Evolutionary conservation across 2,113 vertebrate genomes (phyloP).

Genomic region (Nothoprocta perdicaria): DNA sequence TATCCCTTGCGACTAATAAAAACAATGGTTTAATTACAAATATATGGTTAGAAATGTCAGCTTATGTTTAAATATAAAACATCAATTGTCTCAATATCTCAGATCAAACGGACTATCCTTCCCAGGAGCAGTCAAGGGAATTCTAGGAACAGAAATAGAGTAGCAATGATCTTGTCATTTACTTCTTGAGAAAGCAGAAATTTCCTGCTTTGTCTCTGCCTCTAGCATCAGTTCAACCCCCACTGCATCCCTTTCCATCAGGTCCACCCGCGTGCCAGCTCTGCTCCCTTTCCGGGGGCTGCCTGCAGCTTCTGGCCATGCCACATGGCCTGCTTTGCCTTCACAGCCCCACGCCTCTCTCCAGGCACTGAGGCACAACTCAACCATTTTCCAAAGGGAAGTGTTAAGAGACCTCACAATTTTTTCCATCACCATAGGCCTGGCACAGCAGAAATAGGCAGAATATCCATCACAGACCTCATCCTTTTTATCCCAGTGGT

Average conservation of each 20-base stretch:
- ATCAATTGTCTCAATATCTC: conserved; percentile 39
- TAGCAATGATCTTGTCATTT: background rate
- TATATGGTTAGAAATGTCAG: conserved; percentile 54
- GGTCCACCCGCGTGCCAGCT: background rate
- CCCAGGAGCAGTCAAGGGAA: background rate
- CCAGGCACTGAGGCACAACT: background rate
- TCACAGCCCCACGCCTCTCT: background rate
- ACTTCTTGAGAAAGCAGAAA: background rate
- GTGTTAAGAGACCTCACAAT: background rate
- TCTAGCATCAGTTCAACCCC: background rate
- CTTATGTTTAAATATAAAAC: conserved; percentile 59
- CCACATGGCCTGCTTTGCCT: background rate
- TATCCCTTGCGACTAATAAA: conserved; percentile 73
- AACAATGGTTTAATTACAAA: conserved; percentile 65
- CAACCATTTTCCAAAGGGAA: background rate
- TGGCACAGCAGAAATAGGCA: background rate
- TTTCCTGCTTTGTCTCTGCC: background rate
- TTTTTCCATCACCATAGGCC: background rate
- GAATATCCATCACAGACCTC: background rate
- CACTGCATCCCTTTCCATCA: background rate
- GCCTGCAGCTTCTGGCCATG: background rate
- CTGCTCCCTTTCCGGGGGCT: background rate
- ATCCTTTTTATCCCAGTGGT: background rate
- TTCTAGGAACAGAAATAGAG: background rate
- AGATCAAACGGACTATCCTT: conserved; percentile 36